Evolutionary conservation across 1,140 invertebrate genomes (phyloP), one percentile per base, ranked within the genome.

Genomic region (Macrosteles quadrilineatus): DNA sequence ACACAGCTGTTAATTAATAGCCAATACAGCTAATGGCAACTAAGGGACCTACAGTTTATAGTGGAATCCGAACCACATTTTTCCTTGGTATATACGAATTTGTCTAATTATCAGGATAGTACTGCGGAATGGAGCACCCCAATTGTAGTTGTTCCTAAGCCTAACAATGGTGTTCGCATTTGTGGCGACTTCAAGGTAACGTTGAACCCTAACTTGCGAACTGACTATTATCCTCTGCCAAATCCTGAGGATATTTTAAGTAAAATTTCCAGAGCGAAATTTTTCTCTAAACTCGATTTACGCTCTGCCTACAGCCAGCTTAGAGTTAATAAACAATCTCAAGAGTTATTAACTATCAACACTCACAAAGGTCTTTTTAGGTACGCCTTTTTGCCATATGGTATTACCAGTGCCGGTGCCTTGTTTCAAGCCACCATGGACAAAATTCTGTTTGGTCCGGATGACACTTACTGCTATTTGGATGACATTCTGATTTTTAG

Each of bases 101-200:
- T n/a, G n/a, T n/a, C n/a, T n/a, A n/a, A n/a, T n/a, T n/a, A n/a
- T n/a, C n/a, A n/a, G n/a, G n/a, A n/a, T n/a, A n/a, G n/a, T n/a
- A n/a, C n/a, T n/a, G n/a, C 77, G 9, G 75, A 79, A 59, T 83
- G 81, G 77, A 79, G 78, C 17, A 76, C 78, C 11, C 82, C 81
- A 0, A 74, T 85, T 2, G 81, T 83, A 0, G 74, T 77, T 2
- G 77, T 82, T 1, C 70, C 78, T 32, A 82, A 82, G n/a, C n/a
- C n/a, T n/a, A n/a, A n/a, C n/a, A n/a, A n/a, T n/a, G n/a, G n/a
- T n/a, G n/a, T n/a, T n/a, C n/a, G n/a, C n/a, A n/a, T n/a, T n/a
- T n/a, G n/a, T n/a, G n/a, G n/a, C n/a, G n/a, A n/a, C n/a, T n/a
- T 70, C 43, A 78, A 74, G 31, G 62, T 74, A 27, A 75, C 73